Evolutionary conservation across 2,113 vertebrate genomes (phyloP), one percentile per base, ranked within the genome.

Genomic region (Oreochromis niloticus): DNA sequence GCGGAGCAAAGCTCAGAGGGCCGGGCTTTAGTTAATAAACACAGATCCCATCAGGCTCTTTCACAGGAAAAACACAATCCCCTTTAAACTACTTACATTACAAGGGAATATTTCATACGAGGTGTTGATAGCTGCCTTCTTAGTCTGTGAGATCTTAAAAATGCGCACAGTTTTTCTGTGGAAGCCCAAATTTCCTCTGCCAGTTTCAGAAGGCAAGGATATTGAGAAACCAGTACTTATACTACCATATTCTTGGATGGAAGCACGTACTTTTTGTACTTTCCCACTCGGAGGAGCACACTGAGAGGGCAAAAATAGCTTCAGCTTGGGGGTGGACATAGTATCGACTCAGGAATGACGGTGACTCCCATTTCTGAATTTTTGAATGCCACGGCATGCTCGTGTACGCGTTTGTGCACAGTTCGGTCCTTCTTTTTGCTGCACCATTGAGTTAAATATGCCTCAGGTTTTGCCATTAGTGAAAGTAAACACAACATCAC

Each of bases 281-380:
- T 85, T 90, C 71, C 90, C 83, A 93, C 89, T 86, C 66, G 41
- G 46, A 85, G 80, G 66, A 63, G 2, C 66, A 81, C 68, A 85
- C 88, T 22, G 63, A 75, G 79, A 86, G 52, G 80, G 81, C 83
- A 93, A 93, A 95, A 95, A 95, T 93, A 94, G 93, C 93, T 88
- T 41, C 87, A 88, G 89, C 81, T 80, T 43, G 86, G 84, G 88
- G 91, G 93, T 85, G 88, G 89, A 94, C 80, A 80, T 84, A 81
- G 87, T 78, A 91, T 88, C 34, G 22, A 86, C 86, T 81, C 16
- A 93, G 89, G 93, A 93, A 94, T 87, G 89, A 87, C 41, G 81
- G 92, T 79, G 92, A 93, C 94, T 92, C 90, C 93, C 93, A 89
- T 90, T 88, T 87, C 80, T 85, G 73, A 85, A 83, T 79, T 90